Percentiles rank a stretch among this genome's conserved stretches.
Conservation (phyloP, 1,140 invertebrate genomes). For the Neuroterus valhalla region DNA sequence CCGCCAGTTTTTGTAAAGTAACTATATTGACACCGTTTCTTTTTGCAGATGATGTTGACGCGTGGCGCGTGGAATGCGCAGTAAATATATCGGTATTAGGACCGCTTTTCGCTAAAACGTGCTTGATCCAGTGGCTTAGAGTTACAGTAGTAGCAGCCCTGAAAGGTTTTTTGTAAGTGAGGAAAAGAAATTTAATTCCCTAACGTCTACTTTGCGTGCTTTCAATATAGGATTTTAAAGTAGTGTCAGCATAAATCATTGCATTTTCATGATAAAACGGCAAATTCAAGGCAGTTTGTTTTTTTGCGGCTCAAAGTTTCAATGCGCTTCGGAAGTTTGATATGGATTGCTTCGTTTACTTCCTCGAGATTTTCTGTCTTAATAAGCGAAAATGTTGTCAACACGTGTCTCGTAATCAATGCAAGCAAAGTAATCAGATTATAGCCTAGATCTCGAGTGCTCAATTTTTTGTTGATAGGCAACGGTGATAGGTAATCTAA, state of each 20-base stretch:
- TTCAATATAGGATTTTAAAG: neutral
- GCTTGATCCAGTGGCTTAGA: neutral
- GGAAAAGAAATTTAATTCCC: no score
- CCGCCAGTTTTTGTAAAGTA: no score
- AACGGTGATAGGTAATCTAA: constrained; percentile 28
- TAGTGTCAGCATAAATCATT: neutral
- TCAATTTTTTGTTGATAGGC: neutral
- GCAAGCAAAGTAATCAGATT: neutral
- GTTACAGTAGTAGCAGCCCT: neutral
- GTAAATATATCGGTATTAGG: no score
- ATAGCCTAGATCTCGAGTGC: neutral
- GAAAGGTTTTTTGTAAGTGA: no score
- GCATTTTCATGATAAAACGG: neutral
- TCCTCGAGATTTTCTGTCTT: neutral
- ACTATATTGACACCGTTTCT: no score
- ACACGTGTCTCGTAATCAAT: neutral
- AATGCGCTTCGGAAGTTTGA: neutral
- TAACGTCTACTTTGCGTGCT: no score
- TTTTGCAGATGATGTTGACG: neutral
- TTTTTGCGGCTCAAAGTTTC: neutral
- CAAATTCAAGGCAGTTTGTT: neutral
- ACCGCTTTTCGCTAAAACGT: no score
- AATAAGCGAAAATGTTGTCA: no score
- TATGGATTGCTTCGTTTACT: neutral
- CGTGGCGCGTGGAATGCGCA: neutral